phyloP scores from a whole-genome alignment of 2,113 vertebrate genomes.

The Abramis brama region DNA sequence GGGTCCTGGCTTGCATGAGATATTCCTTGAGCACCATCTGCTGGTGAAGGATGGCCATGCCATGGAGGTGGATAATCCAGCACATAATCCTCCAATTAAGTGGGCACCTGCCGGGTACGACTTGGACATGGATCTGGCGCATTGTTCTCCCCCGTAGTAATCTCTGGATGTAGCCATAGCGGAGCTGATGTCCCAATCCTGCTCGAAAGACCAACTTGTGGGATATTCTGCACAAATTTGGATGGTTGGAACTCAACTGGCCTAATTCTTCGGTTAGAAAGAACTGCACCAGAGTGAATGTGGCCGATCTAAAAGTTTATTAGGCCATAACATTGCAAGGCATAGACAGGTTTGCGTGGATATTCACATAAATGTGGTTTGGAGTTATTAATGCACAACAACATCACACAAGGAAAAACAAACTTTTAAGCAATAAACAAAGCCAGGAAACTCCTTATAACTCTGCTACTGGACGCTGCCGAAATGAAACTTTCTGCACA shows the following conservation, averaged over 20 bases:
- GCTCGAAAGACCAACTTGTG: background rate
- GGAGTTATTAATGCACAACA: no score
- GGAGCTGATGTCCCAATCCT: no score
- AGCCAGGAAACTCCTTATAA: background rate
- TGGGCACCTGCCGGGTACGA: background rate
- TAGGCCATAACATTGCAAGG: background rate
- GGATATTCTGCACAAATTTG: background rate
- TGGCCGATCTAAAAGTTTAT: background rate
- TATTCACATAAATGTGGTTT: background rate
- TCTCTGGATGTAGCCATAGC: background rate
- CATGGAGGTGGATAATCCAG: background rate
- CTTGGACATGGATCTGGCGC: background rate
- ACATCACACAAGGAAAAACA: no score
- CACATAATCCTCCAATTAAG: background rate
- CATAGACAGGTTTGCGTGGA: background rate
- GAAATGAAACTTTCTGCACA: no score
- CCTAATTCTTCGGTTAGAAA: background rate
- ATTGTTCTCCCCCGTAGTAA: background rate
- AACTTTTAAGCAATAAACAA: no score
- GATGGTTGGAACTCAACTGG: no score
- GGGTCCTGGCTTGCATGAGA: background rate
- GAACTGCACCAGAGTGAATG: background rate
- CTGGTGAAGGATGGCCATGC: background rate
- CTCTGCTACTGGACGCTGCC: background rate
- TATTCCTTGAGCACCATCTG: background rate